Conservation (phyloP, 2,113 vertebrate genomes). For the Pterophyllum scalare region DNA sequence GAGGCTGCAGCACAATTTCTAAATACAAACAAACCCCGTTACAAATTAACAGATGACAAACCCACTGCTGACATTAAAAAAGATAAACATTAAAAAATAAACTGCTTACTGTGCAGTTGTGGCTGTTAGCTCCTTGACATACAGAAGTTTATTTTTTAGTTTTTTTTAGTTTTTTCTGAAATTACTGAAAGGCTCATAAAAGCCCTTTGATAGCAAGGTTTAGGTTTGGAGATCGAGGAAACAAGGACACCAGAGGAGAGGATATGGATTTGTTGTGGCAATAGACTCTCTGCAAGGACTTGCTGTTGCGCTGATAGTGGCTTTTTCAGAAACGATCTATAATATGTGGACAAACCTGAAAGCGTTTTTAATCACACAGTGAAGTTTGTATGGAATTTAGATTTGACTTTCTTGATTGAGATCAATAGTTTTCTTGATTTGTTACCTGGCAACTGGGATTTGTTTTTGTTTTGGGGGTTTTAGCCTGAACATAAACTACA, state of each 20-base stretch:
- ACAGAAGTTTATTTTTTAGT: not conserved
- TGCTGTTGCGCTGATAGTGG: not conserved
- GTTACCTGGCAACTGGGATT: not conserved
- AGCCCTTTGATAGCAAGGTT: conserved; percentile 26
- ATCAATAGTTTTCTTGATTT: not conserved
- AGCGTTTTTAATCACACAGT: conserved; percentile 7
- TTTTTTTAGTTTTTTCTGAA: conserved; percentile 25
- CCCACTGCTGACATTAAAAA: not conserved
- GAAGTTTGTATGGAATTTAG: not conserved
- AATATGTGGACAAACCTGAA: conserved; percentile 16
- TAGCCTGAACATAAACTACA: not conserved
- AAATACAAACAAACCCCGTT: conserved; percentile 1
- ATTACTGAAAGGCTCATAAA: conserved; percentile 14
- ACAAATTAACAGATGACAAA: not conserved
- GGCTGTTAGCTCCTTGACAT: not conserved
- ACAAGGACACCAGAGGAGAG: not conserved
- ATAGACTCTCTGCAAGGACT: conserved; percentile 7
- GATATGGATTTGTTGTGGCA: conserved; percentile 11
- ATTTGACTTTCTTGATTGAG: not conserved
- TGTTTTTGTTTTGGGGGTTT: not conserved
- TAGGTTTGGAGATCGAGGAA: not conserved
- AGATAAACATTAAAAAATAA: not conserved
- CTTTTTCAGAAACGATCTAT: not conserved
- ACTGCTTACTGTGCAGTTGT: not conserved
- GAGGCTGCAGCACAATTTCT: not conserved